A percentile compares a stretch with the other conserved stretches of the same genome.
Evolutionary conservation across 1,140 invertebrate species (phyloP).

Genomic region (Cecropterus lyciades): DNA sequence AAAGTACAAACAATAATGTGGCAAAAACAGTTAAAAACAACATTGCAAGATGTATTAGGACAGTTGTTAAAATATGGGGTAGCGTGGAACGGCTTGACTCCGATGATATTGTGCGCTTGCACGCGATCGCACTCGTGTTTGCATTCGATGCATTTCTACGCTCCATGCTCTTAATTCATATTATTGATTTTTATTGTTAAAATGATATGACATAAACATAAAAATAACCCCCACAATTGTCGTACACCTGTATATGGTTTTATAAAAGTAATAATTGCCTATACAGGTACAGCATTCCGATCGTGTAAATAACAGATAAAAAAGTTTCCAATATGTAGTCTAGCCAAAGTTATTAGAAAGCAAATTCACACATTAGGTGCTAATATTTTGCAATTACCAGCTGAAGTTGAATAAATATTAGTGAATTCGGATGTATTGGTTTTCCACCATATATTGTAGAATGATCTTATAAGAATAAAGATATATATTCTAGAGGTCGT

Average conservation of each 20-base stretch:
- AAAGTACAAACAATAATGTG: conserved; percentile 76
- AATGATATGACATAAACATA: conserved; percentile 38
- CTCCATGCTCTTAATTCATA: conserved; percentile 44
- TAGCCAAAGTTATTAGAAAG: neutral
- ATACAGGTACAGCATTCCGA: too few species aligned
- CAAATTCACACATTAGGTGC: neutral
- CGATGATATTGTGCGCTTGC: conserved; percentile 72
- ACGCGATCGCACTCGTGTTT: conserved; percentile 74
- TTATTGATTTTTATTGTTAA: conserved; percentile 49
- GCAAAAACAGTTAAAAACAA: conserved; percentile 83
- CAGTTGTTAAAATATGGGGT: conserved; percentile 84
- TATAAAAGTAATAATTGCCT: too few species aligned
- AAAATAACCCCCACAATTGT: neutral
- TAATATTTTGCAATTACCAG: neutral
- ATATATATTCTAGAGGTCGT: too few species aligned
- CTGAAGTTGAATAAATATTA: too few species aligned
- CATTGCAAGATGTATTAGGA: conserved; percentile 84
- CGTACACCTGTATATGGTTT: neutral
- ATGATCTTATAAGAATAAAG: too few species aligned
- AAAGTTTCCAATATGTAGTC: neutral
- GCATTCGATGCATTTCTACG: conserved; percentile 53
- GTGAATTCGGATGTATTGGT: too few species aligned
- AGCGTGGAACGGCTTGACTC: conserved; percentile 66
- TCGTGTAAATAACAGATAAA: neutral
- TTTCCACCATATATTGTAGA: too few species aligned